Evolutionary conservation across 2,113 vertebrate genomes (phyloP).

Genomic region (Aramus guarauna): DNA sequence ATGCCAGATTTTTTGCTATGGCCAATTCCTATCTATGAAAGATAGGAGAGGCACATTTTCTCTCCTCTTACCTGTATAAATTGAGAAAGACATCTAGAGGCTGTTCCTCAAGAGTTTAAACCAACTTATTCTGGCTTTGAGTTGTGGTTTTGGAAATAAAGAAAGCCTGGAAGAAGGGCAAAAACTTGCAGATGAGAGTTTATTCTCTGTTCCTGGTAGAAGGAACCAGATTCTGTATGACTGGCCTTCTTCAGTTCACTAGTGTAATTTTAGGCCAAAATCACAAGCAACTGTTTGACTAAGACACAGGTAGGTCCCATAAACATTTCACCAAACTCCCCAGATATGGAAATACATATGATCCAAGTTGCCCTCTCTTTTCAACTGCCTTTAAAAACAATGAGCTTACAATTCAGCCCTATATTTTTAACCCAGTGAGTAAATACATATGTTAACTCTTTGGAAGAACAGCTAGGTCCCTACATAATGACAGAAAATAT

Average conservation of each 20-base stretch:
- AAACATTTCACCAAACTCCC: not conserved
- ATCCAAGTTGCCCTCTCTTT: not conserved
- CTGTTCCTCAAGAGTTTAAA: not conserved
- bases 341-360: not conserved
- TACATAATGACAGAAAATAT: not conserved
- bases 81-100: not conserved
- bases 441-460: rapidly evolving
- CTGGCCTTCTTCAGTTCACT: not conserved
- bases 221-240: not conserved
- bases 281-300: not conserved
- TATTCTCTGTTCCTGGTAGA: not conserved
- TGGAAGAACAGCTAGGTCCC: not conserved
- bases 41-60: not conserved
- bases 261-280: not conserved
- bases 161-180: not conserved
- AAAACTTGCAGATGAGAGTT: not conserved
- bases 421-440: not conserved
- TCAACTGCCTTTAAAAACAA: not conserved
- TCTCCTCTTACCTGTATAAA: not conserved
- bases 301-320: not conserved
- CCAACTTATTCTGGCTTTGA: not conserved
- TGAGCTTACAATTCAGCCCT: not conserved
- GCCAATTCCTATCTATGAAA: not conserved
- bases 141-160: not conserved
- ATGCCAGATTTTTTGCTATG: not conserved